These are phyloP conservation scores for Toxotes chatareus DNA, from an alignment of 2,113 vertebrate species.

Conservation along the genomic window DNA sequence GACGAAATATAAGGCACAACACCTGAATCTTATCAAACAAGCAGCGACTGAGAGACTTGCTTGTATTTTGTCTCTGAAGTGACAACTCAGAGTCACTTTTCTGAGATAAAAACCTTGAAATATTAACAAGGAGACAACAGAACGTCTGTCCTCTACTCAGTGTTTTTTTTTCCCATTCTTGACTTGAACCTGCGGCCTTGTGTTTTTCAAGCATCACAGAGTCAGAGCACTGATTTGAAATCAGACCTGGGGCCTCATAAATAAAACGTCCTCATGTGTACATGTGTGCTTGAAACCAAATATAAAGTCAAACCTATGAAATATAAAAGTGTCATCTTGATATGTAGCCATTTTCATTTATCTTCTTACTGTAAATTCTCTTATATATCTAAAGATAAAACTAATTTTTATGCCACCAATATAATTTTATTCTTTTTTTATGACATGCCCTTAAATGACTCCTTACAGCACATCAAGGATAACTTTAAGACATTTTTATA, in stretches of 20 bases:
- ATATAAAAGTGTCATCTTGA: conserved; percentile 15
- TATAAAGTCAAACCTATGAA: conserved; percentile 28
- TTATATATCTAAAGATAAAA: conserved; percentile 36
- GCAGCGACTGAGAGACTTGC: neutral
- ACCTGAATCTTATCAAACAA: conserved; percentile 26
- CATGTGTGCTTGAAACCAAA: conserved; percentile 50
- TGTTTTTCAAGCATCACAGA: neutral
- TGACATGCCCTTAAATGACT: conserved; percentile 23
- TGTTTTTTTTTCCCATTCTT: neutral
- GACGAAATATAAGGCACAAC: conserved; percentile 18
- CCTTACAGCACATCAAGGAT: conserved; percentile 10
- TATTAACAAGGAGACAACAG: neutral
- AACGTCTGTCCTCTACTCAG: neutral
- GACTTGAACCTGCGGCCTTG: neutral
- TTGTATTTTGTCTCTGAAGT: neutral
- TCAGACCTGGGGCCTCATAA: conserved; percentile 6
- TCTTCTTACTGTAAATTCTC: conserved; percentile 36
- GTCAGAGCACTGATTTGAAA: neutral
- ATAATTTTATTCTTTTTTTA: conserved; percentile 54
- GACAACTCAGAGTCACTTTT: conserved; percentile 2
- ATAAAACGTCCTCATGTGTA: neutral
- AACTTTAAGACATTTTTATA: conserved; percentile 48
- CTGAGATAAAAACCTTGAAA: conserved; percentile 5
- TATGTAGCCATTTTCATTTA: conserved; percentile 59
- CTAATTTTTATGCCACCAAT: conserved; percentile 34